Percentiles rank a stretch among this genome's conserved stretches.
Conservation (phyloP, 2,113 vertebrate genomes). For the Mystacornis crossleyi region DNA sequence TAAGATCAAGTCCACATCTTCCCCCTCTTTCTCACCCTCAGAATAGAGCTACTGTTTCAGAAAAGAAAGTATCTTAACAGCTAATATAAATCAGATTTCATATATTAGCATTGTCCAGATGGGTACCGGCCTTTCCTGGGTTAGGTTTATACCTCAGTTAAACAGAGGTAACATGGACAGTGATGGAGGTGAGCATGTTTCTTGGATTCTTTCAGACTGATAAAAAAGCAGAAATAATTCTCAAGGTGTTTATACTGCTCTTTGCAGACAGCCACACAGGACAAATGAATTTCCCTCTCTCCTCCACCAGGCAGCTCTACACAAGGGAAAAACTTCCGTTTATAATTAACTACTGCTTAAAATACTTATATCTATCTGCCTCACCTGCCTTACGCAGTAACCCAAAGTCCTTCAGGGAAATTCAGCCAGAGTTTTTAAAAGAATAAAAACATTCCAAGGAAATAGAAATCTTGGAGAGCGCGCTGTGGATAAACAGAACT, state of each 20-base stretch:
- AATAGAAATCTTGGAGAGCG: constrained; percentile 21
- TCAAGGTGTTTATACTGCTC: not conserved
- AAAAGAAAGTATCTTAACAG: constrained; percentile 77
- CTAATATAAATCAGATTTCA: constrained; percentile 82
- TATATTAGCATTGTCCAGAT: constrained; percentile 68
- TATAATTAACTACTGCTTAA: not conserved
- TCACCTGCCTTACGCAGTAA: not conserved
- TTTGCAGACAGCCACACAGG: not conserved
- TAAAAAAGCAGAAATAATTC: not conserved
- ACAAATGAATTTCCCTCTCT: not conserved
- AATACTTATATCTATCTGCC: not conserved
- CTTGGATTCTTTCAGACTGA: not conserved
- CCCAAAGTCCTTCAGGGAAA: not conserved
- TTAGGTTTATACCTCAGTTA: constrained; percentile 38
- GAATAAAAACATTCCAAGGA: not conserved
- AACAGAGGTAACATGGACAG: not conserved
- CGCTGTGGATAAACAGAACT: constrained; percentile 27
- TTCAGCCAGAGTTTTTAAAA: not conserved
- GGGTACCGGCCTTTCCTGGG: constrained; percentile 68
- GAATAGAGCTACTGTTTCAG: constrained; percentile 79
- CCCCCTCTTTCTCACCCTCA: constrained; percentile 77
- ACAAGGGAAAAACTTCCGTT: not conserved
- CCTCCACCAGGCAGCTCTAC: not conserved
- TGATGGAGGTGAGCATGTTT: not conserved
- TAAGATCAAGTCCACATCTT: constrained; percentile 61